These are phyloP conservation scores for Ormyrus rosae DNA, from an alignment of 2,888 invertebrate genomes.

Conservation along the genomic window DNA sequence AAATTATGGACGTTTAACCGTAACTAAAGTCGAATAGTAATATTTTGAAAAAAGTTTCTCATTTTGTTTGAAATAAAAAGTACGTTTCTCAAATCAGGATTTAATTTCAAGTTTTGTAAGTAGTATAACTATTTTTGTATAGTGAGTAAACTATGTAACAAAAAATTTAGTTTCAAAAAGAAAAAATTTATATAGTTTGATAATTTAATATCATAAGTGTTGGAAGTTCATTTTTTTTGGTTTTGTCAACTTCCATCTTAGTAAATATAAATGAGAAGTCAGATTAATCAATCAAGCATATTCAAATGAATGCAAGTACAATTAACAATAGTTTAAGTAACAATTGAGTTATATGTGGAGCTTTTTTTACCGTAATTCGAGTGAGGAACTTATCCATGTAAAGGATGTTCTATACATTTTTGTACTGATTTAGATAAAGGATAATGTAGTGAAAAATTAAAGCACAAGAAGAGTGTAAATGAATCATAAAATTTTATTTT, in stretches of 20 bases:
- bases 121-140: too few species aligned
- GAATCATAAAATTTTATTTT: slow-evolving; percentile 7
- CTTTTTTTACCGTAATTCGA: slow-evolving; percentile 42
- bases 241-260: slow-evolving; percentile 42
- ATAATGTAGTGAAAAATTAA: slow-evolving; percentile 21
- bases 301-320: slow-evolving; percentile 45
- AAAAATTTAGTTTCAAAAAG: slow-evolving; percentile 28
- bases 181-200: background rate
- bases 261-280: slow-evolving; percentile 51
- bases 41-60: background rate
- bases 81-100: slow-evolving; percentile 36
- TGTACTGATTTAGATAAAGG: slow-evolving; percentile 49
- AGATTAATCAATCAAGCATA: slow-evolving; percentile 27
- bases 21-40: background rate
- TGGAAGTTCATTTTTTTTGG: slow-evolving; percentile 23
- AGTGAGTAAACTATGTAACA: slow-evolving; percentile 4
- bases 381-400: slow-evolving; percentile 38
- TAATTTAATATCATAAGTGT: slow-evolving; percentile 32
- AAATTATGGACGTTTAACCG: slow-evolving; percentile 19
- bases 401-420: slow-evolving; percentile 50
- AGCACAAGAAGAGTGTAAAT: slow-evolving; percentile 38
- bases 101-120: background rate
- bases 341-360: slow-evolving; percentile 24
- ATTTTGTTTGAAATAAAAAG: background rate
- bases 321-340: slow-evolving; percentile 39